Conservation (phyloP, 2,113 vertebrate species). For the Anarhynchus alexandrinus region DNA sequence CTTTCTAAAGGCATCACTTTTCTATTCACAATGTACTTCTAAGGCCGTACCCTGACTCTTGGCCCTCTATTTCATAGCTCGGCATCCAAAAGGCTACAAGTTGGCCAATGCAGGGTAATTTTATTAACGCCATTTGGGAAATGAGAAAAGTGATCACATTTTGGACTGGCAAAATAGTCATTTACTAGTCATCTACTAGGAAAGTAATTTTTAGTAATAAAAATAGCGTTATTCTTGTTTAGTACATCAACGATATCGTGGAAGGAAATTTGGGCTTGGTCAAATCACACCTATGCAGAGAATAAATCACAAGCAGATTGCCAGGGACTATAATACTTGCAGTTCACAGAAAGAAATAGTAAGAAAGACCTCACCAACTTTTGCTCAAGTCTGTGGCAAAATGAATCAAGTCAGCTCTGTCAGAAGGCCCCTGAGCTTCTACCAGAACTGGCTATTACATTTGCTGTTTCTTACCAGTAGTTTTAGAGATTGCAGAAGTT, state of each 20-base stretch:
- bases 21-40: neutral
- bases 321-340: neutral
- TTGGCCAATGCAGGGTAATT: neutral
- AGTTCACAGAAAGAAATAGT: neutral
- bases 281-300: neutral
- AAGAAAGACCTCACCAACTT: neutral
- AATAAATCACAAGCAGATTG: neutral
- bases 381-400: neutral
- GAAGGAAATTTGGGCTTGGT: neutral
- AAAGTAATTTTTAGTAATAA: neutral
- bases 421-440: neutral
- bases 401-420: neutral
- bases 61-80: neutral
- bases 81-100: neutral
- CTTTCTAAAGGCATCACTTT: neutral
- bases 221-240: neutral
- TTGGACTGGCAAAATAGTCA: neutral
- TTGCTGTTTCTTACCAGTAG: neutral
- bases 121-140: neutral
- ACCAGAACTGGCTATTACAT: neutral
- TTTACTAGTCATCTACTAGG: neutral
- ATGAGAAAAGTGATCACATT: neutral
- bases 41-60: neutral
- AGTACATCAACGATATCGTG: neutral
- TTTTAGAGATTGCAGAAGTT: neutral